Evolutionary conservation across 2,113 vertebrate genomes (phyloP), one percentile per base, ranked within the genome.

Genomic region (Xiphias gladius): DNA sequence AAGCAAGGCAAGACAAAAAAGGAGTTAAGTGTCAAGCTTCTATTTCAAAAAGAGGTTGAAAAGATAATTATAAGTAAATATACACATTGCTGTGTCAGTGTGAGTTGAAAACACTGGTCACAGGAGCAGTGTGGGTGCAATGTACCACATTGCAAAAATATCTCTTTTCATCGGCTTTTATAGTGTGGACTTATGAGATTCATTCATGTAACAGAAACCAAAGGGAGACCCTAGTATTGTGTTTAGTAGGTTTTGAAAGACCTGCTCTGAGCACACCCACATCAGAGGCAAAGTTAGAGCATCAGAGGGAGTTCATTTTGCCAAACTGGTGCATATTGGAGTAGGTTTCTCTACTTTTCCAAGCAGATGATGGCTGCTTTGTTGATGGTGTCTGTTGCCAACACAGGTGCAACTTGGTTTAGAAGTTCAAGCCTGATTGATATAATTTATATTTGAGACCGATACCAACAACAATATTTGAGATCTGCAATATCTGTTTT

Each of bases 11-110:
- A 80, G 72, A 82, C 54, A 81, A 64, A 80, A 82, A 64, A 41
- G 59, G 41, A 86, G 32, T 80, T 91, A 64, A 89, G 72, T 77
- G 64, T 76, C 62, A 67, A 24, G 50, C 85, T 41, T 61, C 46
- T 77, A 43, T 75, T 76, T 73, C 35, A 57, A 77, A 41, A 46
- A 62, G 16, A 70, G n/a, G 30, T 62, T 71, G 73, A 87, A 73
- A 39, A 72, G 73, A 82, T 86, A 78, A 89, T 87, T 87, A 82
- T 59, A 54, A 67, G 62, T 74, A 82, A 84, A 89, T 80, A 73
- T 61, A 87, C 50, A 69, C 46, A 82, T 80, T 88, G 82, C 39
- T 67, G 19, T 82, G 68, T 88, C 79, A 78, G n/a, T 30, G 43
- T 80, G 78, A 81, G 62, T 35, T 39, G 72, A 77, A 85, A 82